Base-by-base conservation (phyloP, 2,113 vertebrate species). In the Silurus asotus region DNA sequence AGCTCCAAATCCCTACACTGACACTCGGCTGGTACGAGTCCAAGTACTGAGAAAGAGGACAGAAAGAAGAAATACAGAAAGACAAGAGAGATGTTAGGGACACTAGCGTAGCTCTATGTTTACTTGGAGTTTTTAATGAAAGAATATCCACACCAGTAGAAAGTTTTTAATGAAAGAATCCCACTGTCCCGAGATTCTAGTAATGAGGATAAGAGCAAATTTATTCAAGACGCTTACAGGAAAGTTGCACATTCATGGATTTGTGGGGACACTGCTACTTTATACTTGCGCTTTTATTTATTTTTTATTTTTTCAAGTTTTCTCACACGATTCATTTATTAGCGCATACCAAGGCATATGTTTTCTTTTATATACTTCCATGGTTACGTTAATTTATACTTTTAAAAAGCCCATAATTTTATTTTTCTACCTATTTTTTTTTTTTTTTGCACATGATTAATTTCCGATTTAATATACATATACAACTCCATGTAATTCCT, bases 1-100 rank as follows among this genome's bases (percentile, higher is more conserved):
- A 99, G 90, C 91, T 97, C 95, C 91, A 97, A 94, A 74, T 96
- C 94, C 80, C 87, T 93, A 91, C 98, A 99, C 88, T 90, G 90
- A 89, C 98, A 99, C 70, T 90, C 89, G 74, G 84, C 85, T 51
- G 98, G 97, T 90, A 97, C 91, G 53, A 89, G 87, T n/a, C 93
- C 93, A 51, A 97, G 90, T 93, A 96, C 97, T 99, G 92, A 58
- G 86, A 48, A 89, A 86, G 14, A 89, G 80, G 10, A 56, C 88
- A 55, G 62, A 3, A 49, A 49, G 48, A 28, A 70, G 62, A 78
- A 70, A 83, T 20, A 11, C 6, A 78, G 20, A 45, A 7, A 53
- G 65, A 53, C 6, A 80, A 48, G 45, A 81, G 58, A 81, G 49
- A 77, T 56, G 76, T 28, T 25, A 58, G 14, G 53, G 14, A 78